Percentiles rank a stretch among this genome's conserved stretches.
These are phyloP conservation scores for Phoenicopterus ruber DNA, from an alignment of 2,113 vertebrate species.

Conservation along the genomic window DNA sequence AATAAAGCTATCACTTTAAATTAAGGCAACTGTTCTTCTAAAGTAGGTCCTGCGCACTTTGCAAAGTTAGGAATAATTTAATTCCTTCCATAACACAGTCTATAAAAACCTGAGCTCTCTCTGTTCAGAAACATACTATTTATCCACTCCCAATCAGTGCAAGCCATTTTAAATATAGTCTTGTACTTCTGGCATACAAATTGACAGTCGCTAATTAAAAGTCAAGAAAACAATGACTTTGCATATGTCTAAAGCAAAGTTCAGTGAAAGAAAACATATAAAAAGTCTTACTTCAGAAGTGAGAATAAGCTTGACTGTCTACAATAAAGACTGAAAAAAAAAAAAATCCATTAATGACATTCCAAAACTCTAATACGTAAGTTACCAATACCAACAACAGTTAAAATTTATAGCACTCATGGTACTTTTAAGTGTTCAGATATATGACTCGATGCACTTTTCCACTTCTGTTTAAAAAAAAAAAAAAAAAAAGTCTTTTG, in stretches of 20 bases:
- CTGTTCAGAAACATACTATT: not conserved
- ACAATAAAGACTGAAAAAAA: not conserved
- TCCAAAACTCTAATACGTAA: not conserved
- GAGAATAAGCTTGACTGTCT: not conserved
- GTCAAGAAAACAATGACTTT: not conserved
- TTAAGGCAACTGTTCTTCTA: not conserved
- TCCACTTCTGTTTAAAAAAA: not conserved
- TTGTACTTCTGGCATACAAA: not conserved
- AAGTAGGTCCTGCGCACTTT: not conserved
- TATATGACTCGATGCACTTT: not conserved
- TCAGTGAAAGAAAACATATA: not conserved
- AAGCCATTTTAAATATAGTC: not conserved
- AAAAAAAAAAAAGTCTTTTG: not conserved
- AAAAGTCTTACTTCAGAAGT: not conserved
- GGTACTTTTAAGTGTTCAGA: not conserved
- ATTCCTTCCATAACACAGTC: not conserved
- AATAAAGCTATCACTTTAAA: not conserved
- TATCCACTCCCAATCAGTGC: not conserved
- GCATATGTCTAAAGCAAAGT: not conserved
- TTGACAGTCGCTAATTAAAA: not conserved
- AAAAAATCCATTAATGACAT: not conserved
- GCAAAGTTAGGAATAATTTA: not conserved
- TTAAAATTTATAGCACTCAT: not conserved
- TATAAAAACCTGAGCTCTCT: not conserved
- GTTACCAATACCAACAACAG: not conserved